Base-by-base conservation (phyloP, 2,888 invertebrate genomes). In the Autographa gamma region DNA sequence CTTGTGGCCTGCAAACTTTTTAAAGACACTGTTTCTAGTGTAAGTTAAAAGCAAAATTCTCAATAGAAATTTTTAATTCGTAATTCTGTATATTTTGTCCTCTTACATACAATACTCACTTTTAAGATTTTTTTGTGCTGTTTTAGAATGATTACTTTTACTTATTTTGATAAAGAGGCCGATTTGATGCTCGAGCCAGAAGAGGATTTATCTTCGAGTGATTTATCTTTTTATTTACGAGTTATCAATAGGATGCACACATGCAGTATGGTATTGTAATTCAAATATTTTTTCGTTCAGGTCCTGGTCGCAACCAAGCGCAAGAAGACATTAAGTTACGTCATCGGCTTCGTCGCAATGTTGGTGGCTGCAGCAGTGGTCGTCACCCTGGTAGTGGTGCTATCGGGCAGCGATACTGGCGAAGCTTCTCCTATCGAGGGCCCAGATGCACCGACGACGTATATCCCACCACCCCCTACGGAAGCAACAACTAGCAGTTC, bases 261-360 rank as follows among this genome's bases (percentile, higher is more conserved):
- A n/a, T n/a, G n/a, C n/a, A n/a, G n/a, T n/a, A n/a, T n/a, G n/a
- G n/a, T n/a, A n/a, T n/a, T n/a, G n/a, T n/a, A n/a, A n/a, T n/a
- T 48, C 3, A 48, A n/a, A 48, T 13, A 13, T 14, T 5, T 56
- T 38, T 18, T 41, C 11, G 69, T 67, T 2, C 92, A 97, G 97
- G 97, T 97, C 84, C 93, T 97, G 88, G 96, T 97, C 79, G 95
- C 96, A 62, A 95, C 95, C 80, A 96, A 96, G 87, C 90, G 96
- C 85, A 95, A 95, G 82, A 94, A 96, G 91, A 95, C 96, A 85
- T 90, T 95, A 80, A 96, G 96, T 71, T 96, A 96, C 79, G 89
- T 96, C 59, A 94, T 96, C 72, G 96, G 96, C 32, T 96, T 96
- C 16, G 91, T 96, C 60, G 96, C 94, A 14, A 93, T 97, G 85